Evolutionary conservation across 2,113 vertebrate genomes (phyloP).

Genomic region (Brachyhypopomus occidentalis): DNA sequence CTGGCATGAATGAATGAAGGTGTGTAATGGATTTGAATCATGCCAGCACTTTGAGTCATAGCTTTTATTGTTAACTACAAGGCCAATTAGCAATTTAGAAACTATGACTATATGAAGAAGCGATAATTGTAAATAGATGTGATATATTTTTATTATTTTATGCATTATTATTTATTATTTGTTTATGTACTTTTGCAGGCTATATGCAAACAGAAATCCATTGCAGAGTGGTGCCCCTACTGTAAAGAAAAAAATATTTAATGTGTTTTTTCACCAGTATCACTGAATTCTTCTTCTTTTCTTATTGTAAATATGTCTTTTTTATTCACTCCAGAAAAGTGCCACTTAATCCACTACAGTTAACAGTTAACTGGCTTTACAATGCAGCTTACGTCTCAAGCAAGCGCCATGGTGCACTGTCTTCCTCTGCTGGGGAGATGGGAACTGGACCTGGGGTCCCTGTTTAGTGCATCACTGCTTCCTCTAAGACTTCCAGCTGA

Average conservation of each 20-base stretch:
- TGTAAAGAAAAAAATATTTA: not conserved
- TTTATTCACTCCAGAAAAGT: not conserved
- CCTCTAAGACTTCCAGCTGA: conserved; percentile 27
- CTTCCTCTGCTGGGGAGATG: not conserved
- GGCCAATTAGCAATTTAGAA: too few species aligned
- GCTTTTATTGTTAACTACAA: too few species aligned
- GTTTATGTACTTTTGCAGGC: too few species aligned
- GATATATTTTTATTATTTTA: too few species aligned
- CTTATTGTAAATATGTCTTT: not conserved
- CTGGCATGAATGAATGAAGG: too few species aligned
- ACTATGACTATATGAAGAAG: too few species aligned
- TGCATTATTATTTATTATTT: too few species aligned
- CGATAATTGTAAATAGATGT: too few species aligned
- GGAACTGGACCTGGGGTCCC: conserved; percentile 26
- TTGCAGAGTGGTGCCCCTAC: too few species aligned
- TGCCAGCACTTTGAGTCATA: too few species aligned
- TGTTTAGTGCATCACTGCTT: conserved; percentile 26
- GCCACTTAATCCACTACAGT: not conserved
- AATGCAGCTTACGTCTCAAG: not conserved
- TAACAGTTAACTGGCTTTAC: not conserved
- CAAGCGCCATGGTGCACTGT: not conserved
- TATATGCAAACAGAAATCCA: too few species aligned
- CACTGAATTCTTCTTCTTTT: not conserved
- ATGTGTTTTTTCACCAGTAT: not conserved
- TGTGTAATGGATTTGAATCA: too few species aligned